Evolutionary conservation across 2,888 invertebrate genomes (phyloP), one percentile per base, ranked within the genome.

Genomic region (Nomada hirtipes): DNA sequence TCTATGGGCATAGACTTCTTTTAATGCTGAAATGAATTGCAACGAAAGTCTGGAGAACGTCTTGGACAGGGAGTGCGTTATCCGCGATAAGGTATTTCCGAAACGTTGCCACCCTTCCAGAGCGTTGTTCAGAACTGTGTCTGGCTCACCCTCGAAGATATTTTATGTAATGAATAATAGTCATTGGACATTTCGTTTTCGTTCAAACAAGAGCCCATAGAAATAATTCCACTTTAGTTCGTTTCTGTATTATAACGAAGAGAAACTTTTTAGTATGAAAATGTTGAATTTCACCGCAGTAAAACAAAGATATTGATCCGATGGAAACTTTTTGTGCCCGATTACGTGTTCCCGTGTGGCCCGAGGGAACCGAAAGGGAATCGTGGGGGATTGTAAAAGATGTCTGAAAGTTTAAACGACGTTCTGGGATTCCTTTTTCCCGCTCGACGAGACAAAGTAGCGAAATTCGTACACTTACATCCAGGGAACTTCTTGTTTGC

Each of bases 401-500:
- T 83, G 70, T 83, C 72, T 63, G 67, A 77, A 85, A 85, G 74
- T 85, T 85, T 85, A 83, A 85, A 85, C 86, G 86, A 79, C 79
- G 79, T 76, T 69, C 65, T 59, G 72, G 79, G 83, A 71, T 29
- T 78, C 53, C 69, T 86, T 79, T 55, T 71, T 73, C 83, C 47
- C 67, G 20, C 60, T 23, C 59, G 18, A 15, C 59, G 63, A 42
- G 79, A 76, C 72, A 68, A 72, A 72, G 79, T 79, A 76, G 74
- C 76, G 76, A 60, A 64, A 55, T 59, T 64, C 44, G 57, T 18
- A 18, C 64, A 18, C 47, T 50, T 68, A 18, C 60, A 44, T 2
- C 18, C 55, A 11, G 20, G 18, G 63, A 57, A 69, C 13, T 80
- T 72, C 20, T n/a, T 42, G n/a, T 52, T 20, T 69, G 47, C 13